Percentiles rank a stretch among this genome's conserved stretches.
Evolutionary conservation across 1,140 invertebrate species (phyloP).

Genomic region (Arion vulgaris): DNA sequence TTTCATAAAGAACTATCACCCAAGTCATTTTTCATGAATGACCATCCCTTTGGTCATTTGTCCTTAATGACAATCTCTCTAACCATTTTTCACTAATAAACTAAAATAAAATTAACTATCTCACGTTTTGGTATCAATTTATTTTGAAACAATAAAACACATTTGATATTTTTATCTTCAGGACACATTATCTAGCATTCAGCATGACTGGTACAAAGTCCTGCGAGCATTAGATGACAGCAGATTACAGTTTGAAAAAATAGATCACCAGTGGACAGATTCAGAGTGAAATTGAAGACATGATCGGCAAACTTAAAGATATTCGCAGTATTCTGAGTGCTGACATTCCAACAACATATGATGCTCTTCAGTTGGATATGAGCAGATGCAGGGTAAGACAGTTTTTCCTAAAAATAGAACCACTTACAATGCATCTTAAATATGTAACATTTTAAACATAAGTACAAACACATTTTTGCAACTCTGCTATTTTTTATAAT

Average conservation of each 20-base stretch:
- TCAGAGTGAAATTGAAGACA: slow-evolving; percentile 70
- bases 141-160: neutral
- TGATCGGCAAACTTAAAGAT: slow-evolving; percentile 66
- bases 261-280: slow-evolving; percentile 70
- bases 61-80: too few relatives aligned
- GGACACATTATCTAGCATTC: slow-evolving; percentile 46
- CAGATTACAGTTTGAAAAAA: slow-evolving; percentile 71
- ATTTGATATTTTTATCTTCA: neutral
- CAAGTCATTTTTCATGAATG: too few relatives aligned
- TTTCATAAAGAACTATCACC: too few relatives aligned
- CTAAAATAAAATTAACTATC: too few relatives aligned
- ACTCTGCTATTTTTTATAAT: too few relatives aligned
- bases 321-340: slow-evolving; percentile 52
- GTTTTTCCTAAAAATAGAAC: neutral
- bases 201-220: slow-evolving; percentile 72
- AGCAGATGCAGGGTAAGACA: slow-evolving; percentile 64
- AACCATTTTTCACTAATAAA: too few relatives aligned
- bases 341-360: slow-evolving; percentile 64
- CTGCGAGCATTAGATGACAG: slow-evolving; percentile 81
- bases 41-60: too few relatives aligned
- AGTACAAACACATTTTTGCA: too few relatives aligned
- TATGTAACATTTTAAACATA: too few relatives aligned
- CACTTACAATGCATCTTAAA: too few relatives aligned
- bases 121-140: neutral
- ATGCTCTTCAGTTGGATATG: slow-evolving; percentile 65